A percentile compares a stretch with the other conserved stretches of the same genome.
These are phyloP conservation scores for Coptotermes formosanus DNA, from an alignment of 1,140 invertebrate species.

Conservation along the genomic window DNA sequence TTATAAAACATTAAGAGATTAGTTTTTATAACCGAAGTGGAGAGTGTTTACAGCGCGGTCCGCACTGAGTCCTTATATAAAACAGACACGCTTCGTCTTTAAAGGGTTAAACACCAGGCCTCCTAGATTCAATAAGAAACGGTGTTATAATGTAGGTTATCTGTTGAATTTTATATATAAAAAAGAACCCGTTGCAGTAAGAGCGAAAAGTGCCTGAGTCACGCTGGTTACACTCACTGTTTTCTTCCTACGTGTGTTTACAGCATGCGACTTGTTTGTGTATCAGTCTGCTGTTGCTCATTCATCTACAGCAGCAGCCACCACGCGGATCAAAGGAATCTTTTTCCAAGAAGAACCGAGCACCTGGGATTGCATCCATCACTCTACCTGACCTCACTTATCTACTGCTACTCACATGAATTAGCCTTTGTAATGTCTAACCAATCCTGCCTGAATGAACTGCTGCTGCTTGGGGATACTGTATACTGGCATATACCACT, in stretches of 20 bases:
- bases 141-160: background rate
- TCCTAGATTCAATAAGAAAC: no score
- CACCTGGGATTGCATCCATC: background rate
- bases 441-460: background rate
- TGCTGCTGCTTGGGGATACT: background rate
- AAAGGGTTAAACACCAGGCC: no score
- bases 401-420: conserved; percentile 2
- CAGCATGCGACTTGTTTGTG: background rate
- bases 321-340: background rate
- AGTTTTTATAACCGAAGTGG: no score
- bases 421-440: background rate
- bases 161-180: background rate
- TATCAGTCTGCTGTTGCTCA: background rate
- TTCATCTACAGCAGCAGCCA: conserved; percentile 8
- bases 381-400: background rate
- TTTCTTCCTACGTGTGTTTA: background rate
- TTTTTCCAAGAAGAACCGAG: background rate
- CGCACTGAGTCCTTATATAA: no score
- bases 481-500: no score
- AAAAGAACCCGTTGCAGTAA: background rate
- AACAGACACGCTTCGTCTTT: no score
- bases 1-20: no score
- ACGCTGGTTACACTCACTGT: background rate
- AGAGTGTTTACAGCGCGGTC: no score
- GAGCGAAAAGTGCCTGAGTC: background rate